A percentile compares a stretch with the other conserved stretches of the same genome.
Conservation (phyloP, 2,797 vertebrate species). For the Neosilurus hyrtlii region DNA sequence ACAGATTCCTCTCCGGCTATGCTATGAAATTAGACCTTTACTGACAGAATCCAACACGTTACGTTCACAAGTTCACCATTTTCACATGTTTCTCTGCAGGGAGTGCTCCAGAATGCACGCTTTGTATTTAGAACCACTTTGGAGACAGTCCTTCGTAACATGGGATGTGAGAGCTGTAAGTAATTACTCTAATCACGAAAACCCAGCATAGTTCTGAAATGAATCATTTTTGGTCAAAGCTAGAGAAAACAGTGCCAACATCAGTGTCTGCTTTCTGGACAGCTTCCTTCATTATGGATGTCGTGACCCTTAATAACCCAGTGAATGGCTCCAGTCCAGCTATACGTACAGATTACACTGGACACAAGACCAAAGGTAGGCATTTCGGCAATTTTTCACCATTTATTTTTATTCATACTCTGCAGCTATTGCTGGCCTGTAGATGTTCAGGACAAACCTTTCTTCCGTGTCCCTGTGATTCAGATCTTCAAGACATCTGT, state of each 20-base stretch:
- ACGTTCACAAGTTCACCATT: conserved; percentile 11
- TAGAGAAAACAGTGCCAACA: not conserved
- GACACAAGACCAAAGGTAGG: conserved; percentile 90
- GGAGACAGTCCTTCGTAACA: conserved; percentile 89
- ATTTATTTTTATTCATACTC: conserved; percentile 7
- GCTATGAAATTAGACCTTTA: not conserved
- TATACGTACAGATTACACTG: conserved; percentile 89
- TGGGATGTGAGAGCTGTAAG: conserved; percentile 93
- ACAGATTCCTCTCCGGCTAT: not conserved
- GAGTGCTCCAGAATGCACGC: conserved; percentile 93
- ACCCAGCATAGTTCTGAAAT: conserved; percentile 13
- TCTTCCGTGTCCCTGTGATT: conserved; percentile 16
- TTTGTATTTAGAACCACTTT: conserved; percentile 94
- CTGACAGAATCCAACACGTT: not conserved
- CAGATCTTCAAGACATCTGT: conserved; percentile 86
- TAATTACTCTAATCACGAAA: conserved; percentile 38
- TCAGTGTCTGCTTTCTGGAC: conserved; percentile 26
- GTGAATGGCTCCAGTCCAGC: conserved; percentile 92
- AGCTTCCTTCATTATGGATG: conserved; percentile 77
- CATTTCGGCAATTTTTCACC: not conserved
- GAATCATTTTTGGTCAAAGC: conserved; percentile 9
- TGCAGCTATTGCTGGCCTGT: conserved; percentile 14
- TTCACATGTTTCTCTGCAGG: conserved; percentile 71
- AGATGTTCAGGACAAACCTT: conserved; percentile 43
- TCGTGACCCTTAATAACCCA: conserved; percentile 88